Base-by-base conservation (phyloP, 2,888 invertebrate species). In the Pseudeuparius sepicola region DNA sequence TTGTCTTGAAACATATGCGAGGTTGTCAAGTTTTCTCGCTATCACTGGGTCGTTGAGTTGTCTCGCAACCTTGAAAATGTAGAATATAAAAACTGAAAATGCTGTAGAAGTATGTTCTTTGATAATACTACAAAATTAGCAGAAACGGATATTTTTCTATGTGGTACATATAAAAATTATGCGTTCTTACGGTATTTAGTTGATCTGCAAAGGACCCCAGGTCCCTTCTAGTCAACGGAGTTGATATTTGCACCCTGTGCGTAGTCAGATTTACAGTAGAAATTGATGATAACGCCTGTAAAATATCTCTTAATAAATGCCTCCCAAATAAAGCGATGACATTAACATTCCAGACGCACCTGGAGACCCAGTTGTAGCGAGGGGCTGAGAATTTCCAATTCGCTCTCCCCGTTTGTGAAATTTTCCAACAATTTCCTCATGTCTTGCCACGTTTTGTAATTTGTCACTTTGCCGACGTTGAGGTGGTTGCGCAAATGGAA, bases 21-120 rank as follows among this genome's bases (percentile, higher is more conserved):
- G 64, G 24, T 75, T 77, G 54, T 83, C 80, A 53, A 86, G 66
- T 52, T 77, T 72, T n/a, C 77, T 74, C 2, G 79, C 76, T 2
- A 75, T 79, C 14, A 73, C 72, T 11, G 77, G 64, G 55, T 85
- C 83, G 18, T 70, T 71, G 44, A 85, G 70, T 61, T 79, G 76
- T 24, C 72, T 71, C 0, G 75, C 73, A 26, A 79, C n/a, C n/a
- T n/a, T n/a, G n/a, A n/a, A n/a, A n/a, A n/a, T n/a, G n/a, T n/a
- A n/a, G n/a, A n/a, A n/a, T n/a, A n/a, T n/a, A n/a, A n/a, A n/a
- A n/a, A n/a, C n/a, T n/a, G n/a, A n/a, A n/a, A n/a, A n/a, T n/a
- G n/a, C n/a, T n/a, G n/a, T n/a, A n/a, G n/a, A n/a, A n/a, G n/a
- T n/a, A n/a, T n/a, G n/a, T n/a, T n/a, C n/a, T n/a, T n/a, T n/a